A percentile compares a stretch with the other conserved stretches of the same genome.
Conservation (phyloP, 2,113 vertebrate species). For the Silurus asotus region DNA sequence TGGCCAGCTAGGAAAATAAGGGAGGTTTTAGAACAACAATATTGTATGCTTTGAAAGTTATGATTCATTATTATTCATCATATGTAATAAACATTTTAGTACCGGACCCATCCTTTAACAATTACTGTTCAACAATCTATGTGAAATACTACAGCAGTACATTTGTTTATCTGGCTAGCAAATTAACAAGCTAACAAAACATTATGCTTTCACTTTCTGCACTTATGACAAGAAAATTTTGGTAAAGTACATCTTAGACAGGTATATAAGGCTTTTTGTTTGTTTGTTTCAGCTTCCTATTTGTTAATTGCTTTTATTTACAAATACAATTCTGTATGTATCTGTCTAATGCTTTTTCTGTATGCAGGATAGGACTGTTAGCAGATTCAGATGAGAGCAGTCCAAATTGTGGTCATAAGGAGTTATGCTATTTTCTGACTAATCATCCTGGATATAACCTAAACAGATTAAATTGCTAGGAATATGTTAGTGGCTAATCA, state of each 20-base stretch:
- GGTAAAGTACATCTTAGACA: neutral
- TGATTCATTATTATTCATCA: no score
- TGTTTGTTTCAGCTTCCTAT: neutral
- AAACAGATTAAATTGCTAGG: neutral
- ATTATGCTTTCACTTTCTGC: no score
- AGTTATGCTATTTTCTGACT: neutral
- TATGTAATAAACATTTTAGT: no score
- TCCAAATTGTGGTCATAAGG: neutral
- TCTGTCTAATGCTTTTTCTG: neutral
- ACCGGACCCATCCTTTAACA: no score
- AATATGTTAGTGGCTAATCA: constrained; percentile 1
- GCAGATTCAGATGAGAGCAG: neutral
- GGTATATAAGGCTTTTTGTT: neutral
- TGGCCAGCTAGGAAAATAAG: no score
- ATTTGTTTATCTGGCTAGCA: no score
- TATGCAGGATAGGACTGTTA: neutral
- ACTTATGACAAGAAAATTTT: no score
- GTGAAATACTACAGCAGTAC: no score
- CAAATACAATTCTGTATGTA: neutral
- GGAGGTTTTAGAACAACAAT: no score
- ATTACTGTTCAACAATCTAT: no score
- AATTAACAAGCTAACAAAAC: no score
- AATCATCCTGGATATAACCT: neutral
- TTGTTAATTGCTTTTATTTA: neutral
- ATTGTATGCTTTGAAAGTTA: no score